Base-by-base conservation (phyloP, 2,113 vertebrate genomes). In the Calypte anna region DNA sequence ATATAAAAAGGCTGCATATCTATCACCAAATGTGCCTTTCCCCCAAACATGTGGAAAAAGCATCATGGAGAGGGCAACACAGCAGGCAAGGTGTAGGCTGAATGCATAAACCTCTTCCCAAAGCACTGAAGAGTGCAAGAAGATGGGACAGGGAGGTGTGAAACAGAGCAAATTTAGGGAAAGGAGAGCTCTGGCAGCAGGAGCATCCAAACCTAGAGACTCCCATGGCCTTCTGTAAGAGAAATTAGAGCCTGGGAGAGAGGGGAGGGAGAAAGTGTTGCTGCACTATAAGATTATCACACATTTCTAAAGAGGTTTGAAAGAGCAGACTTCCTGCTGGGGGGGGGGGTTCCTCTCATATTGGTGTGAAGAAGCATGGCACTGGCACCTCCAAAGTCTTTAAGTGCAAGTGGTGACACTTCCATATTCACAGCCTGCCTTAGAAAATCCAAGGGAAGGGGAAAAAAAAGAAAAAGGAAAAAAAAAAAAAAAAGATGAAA, bases 211-310 rank as follows among this genome's bases (percentile, higher is more conserved):
- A 73, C 1, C 2, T 79, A 84, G 88, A 91, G 85, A 74, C 83
- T 92, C 84, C 69, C 75, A 76, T 15, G 64, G 59, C 55, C 89
- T 94, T 93, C 74, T 90, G 93, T 93, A 92, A 66, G 87, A 91
- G 83, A 91, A 96, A 96, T 96, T 91, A 94, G 94, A 94, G 94
- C 68, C 77, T 92, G 53, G 48, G 92, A 81, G 79, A 77, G 81
- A 92, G 77, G n/a, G 90, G 90, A 90, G 76, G 75, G 95, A 95
- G 95, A 97, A 95, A 96, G 95, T 96, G 95, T 96, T 76, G 82
- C 31, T 90, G 84, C 62, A 55, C 83, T 86, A 51, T 87, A 95
- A 95, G 84, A 94, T 96, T 95, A 95, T 95, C 86, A 70, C 95
- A 96, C 92, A 90, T 96, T 96, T 96, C 92, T 91, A 93, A 96